Percentiles rank a stretch among this genome's conserved stretches.
These are phyloP conservation scores for Echinarachnius parma DNA, from an alignment of 53 echinoderm and acorn worm species.

Conservation along the genomic window DNA sequence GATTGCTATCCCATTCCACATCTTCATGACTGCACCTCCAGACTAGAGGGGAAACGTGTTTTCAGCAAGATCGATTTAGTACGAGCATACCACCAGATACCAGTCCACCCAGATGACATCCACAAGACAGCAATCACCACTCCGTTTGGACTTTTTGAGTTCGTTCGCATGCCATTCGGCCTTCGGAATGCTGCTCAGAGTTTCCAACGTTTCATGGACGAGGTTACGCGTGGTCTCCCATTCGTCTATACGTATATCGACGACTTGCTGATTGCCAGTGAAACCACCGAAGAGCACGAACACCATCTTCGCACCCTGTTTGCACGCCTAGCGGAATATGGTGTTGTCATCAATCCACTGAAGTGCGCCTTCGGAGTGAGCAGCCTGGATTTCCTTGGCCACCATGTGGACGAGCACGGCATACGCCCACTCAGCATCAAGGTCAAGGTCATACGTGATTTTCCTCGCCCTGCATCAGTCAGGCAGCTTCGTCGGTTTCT, in stretches of 20 bases:
- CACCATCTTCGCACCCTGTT: conserved; percentile 25
- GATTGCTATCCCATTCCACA: conserved; percentile 51
- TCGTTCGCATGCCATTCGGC: conserved; percentile 58
- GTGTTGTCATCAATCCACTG: conserved; percentile 42
- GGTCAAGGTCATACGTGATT: conserved; percentile 27
- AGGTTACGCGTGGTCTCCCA: conserved; percentile 30
- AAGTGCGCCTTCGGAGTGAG: conserved; percentile 50
- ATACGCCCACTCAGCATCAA: conserved; percentile 29
- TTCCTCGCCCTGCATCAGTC: conserved; percentile 14
- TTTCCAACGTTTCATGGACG: conserved; percentile 56
- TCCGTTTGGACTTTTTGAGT: conserved; percentile 53
- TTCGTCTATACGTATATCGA: conserved; percentile 61
- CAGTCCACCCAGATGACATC: conserved; percentile 48
- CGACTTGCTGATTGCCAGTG: conserved; percentile 52
- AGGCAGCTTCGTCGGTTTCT: background rate
- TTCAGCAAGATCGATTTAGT: conserved; percentile 52
- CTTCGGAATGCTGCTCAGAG: conserved; percentile 47
- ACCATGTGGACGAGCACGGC: conserved; percentile 28
- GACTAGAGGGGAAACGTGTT: background rate
- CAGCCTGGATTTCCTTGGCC: conserved; percentile 41
- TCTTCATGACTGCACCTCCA: conserved; percentile 35
- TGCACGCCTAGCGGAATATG: conserved; percentile 33
- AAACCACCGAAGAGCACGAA: conserved; percentile 27
- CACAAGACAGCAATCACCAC: conserved; percentile 57
- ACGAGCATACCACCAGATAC: conserved; percentile 50